Evolutionary conservation across 2,888 invertebrate species (phyloP).

Genomic region (Malacosoma neustria): DNA sequence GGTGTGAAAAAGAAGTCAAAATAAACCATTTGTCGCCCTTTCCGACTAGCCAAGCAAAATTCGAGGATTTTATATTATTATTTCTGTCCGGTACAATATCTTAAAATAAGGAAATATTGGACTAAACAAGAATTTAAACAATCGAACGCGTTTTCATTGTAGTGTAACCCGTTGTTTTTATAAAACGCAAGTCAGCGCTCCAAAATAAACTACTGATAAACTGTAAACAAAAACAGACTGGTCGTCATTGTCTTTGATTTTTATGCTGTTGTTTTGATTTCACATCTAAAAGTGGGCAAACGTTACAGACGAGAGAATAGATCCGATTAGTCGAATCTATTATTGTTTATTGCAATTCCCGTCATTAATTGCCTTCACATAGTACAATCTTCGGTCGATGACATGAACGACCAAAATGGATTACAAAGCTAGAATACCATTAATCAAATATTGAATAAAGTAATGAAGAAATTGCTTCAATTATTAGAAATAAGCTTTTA

Average conservation of each 20-base stretch:
- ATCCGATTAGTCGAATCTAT: not conserved
- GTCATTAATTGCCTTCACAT: not conserved
- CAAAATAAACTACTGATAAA: too few relatives aligned
- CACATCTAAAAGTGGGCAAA: not conserved
- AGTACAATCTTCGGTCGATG: not conserved
- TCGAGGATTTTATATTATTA: too few relatives aligned
- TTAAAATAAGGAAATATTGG: too few relatives aligned
- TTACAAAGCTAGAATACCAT: not conserved
- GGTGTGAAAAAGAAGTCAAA: too few relatives aligned
- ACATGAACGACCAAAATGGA: not conserved
- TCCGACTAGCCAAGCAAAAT: too few relatives aligned
- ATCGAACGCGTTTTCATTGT: too few relatives aligned
- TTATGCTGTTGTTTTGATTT: not conserved
- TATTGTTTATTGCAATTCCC: not conserved
- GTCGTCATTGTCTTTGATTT: not conserved
- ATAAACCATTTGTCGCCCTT: too few relatives aligned
- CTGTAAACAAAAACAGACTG: not conserved
- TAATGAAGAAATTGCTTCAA: conserved; percentile 1
- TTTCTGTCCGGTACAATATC: too few relatives aligned
- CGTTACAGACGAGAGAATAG: not conserved
- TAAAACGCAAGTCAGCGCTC: too few relatives aligned
- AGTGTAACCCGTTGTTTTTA: too few relatives aligned
- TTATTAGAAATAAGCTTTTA: conserved; percentile 1
- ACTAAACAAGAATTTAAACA: too few relatives aligned
- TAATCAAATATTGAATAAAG: conserved; percentile 1